Conservation (phyloP, 1,140 invertebrate genomes). For the Nylanderia fulva region DNA sequence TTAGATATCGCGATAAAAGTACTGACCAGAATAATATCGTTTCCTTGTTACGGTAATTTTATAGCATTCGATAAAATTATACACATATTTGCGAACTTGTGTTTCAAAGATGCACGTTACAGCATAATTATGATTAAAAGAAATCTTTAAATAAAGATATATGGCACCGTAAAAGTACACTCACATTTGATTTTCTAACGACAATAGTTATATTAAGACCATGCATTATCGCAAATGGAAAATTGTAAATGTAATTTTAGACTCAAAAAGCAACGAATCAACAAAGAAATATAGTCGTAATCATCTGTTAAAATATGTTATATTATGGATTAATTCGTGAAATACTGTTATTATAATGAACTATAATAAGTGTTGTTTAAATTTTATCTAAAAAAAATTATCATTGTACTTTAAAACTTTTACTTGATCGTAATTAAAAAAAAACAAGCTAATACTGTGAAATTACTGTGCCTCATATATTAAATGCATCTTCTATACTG, state of each 20-base stretch:
- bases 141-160: neutral
- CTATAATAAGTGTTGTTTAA: neutral
- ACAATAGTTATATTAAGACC: neutral
- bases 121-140: conserved; percentile 7
- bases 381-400: neutral
- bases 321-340: neutral
- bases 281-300: conserved; percentile 5
- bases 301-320: neutral
- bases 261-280: neutral
- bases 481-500: conserved; percentile 8
- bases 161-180: neutral
- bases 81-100: neutral
- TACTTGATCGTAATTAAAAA: neutral
- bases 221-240: conserved; percentile 32
- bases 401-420: neutral
- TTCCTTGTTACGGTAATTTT: neutral
- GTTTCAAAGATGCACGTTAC: neutral
- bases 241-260: conserved; percentile 20
- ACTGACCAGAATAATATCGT: neutral
- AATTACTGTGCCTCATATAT: neutral
- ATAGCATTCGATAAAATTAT: neutral
- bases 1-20: conserved; percentile 16
- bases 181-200: neutral
- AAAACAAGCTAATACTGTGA: neutral
- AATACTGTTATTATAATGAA: neutral